phyloP scores from a whole-genome alignment of 2,888 invertebrate species.

The Andrena trimmerana region DNA sequence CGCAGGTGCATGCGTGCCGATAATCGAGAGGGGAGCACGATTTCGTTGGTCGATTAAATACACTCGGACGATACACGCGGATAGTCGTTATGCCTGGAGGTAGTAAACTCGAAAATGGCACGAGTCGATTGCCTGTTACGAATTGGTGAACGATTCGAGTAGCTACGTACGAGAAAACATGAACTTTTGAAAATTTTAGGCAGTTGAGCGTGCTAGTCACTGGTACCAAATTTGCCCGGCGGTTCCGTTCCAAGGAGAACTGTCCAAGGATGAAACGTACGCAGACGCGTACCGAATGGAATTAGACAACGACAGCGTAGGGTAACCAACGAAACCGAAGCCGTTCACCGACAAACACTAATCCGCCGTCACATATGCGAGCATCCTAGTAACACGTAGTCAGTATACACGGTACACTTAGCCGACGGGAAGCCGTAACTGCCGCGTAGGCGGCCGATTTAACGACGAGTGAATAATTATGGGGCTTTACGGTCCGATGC shows the following conservation, averaged over 20 bases:
- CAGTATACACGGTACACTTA: conserved; percentile 66
- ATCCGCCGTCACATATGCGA: conserved; percentile 54
- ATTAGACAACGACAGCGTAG: conserved; percentile 3
- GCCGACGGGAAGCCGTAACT: conserved; percentile 77
- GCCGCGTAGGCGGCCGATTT: conserved; percentile 80
- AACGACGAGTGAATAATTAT: conserved; percentile 83
- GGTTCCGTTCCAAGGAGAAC: neutral
- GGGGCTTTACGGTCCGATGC: conserved; percentile 81
- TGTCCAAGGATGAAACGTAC: neutral
- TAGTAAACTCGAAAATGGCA: neutral
- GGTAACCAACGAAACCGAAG: conserved; percentile 30
- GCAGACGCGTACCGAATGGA: neutral
- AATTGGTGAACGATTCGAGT: too few relatives aligned
- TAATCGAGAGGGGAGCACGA: conserved; percentile 47
- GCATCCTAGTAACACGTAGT: conserved; percentile 60
- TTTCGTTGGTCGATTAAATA: conserved; percentile 55
- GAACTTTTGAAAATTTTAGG: too few relatives aligned
- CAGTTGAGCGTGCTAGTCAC: too few relatives aligned
- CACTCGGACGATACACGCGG: conserved; percentile 7
- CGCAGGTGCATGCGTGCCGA: conserved; percentile 43
- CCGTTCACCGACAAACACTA: conserved; percentile 52
- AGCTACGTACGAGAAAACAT: too few relatives aligned
- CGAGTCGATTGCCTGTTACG: too few relatives aligned
- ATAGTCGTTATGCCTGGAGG: neutral
- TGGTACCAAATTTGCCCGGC: too few relatives aligned